Evolutionary conservation across 2,888 invertebrate species (phyloP).

Genomic region (Drosophila yooni): DNA sequence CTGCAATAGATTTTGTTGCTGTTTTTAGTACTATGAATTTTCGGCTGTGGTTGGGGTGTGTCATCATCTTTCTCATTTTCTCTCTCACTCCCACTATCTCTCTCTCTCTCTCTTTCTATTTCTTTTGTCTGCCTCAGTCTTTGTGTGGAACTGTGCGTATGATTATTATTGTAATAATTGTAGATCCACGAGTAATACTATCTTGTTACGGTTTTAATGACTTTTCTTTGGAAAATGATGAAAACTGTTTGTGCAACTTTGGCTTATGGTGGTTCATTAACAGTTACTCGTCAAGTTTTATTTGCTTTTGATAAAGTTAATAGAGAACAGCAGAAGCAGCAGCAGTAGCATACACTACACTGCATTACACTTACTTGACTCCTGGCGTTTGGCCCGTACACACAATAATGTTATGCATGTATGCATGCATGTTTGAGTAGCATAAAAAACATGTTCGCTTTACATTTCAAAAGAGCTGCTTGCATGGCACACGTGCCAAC

Average conservation of each 20-base stretch:
- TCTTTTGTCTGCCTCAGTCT: background rate
- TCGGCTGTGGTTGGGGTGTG: conserved; percentile 8
- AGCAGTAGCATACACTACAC: conserved; percentile 5
- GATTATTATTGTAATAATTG: conserved; percentile 76
- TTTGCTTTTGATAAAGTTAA: conserved; percentile 58
- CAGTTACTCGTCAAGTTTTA: conserved; percentile 62
- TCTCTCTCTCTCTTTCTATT: background rate
- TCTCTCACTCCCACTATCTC: background rate
- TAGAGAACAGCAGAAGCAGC: conserved; percentile 5
- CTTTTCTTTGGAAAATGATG: conserved; percentile 62
- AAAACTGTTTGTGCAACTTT: conserved; percentile 56
- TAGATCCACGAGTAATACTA: conserved; percentile 29
- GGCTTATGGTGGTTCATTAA: conserved; percentile 62
- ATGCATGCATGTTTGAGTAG: conserved; percentile 74
- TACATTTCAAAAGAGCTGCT: conserved; percentile 75
- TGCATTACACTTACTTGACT: conserved; percentile 28
- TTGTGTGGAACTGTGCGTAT: conserved; percentile 72
- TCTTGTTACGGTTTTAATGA: conserved; percentile 60
- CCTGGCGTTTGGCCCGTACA: conserved; percentile 49
- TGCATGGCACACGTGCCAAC: conserved; percentile 41
- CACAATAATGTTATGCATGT: conserved; percentile 70
- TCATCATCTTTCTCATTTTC: background rate
- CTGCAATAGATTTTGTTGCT: conserved; percentile 72
- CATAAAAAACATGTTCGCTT: conserved; percentile 74
- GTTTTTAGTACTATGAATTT: conserved; percentile 12